These are phyloP conservation scores for Sternotherus odoratus DNA, from an alignment of 2,797 vertebrate species.

Conservation along the genomic window DNA sequence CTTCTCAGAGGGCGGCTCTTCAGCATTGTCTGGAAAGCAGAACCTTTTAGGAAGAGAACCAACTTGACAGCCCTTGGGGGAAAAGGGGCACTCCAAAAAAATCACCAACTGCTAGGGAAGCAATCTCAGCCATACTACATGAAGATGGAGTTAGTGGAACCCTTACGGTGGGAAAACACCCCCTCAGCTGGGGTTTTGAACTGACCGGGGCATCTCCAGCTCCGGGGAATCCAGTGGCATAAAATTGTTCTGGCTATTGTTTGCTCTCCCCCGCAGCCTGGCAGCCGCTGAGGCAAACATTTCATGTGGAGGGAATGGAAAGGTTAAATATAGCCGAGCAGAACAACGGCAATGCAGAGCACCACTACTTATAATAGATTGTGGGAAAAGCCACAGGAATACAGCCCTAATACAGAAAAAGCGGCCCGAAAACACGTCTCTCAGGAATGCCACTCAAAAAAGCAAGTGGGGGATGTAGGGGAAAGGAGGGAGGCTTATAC, in stretches of 20 bases:
- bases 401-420: slow-evolving; percentile 65
- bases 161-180: not conserved
- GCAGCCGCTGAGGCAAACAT: not conserved
- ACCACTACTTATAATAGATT: slow-evolving; percentile 72
- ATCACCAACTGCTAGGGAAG: not conserved
- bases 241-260: rapidly evolving
- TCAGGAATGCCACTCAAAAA: not conserved
- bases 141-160: not conserved
- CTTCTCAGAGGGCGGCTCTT: not conserved
- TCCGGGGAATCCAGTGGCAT: not conserved
- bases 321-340: slow-evolving; percentile 72
- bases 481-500: not conserved
- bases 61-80: not conserved
- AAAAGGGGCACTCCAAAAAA: not conserved
- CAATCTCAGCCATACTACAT: not conserved
- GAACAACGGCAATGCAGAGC: slow-evolving; percentile 74
- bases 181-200: not conserved
- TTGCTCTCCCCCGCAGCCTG: not conserved
- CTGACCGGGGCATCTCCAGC: not conserved
- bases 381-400: slow-evolving; percentile 65
- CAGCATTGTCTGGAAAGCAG: not conserved
- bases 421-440: slow-evolving; percentile 47
- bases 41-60: not conserved
- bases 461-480: no score
- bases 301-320: slow-evolving; percentile 66